Evolutionary conservation across 2,113 vertebrate genomes (phyloP).

Genomic region (Spermophilus dauricus): DNA sequence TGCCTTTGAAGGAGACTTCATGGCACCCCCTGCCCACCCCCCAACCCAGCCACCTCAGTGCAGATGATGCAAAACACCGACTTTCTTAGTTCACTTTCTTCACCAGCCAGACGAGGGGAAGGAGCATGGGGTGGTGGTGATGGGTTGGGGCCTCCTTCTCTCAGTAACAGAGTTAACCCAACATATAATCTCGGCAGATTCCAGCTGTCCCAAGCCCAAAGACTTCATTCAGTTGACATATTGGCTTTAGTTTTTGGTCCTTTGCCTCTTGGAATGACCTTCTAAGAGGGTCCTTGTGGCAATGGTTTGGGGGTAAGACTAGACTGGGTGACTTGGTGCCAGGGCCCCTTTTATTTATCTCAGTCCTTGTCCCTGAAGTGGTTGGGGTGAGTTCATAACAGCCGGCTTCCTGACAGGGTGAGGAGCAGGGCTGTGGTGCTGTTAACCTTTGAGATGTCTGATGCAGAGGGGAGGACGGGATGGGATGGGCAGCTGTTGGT

Average conservation of each 20-base stretch:
- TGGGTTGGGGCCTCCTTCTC: background rate
- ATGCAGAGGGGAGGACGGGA: background rate
- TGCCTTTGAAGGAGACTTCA: background rate
- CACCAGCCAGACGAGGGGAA: background rate
- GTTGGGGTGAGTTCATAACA: background rate
- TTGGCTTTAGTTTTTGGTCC: background rate
- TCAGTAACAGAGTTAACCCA: background rate
- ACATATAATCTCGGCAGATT: background rate
- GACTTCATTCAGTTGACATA: background rate
- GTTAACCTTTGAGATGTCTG: constrained; percentile 72
- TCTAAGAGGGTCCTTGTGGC: background rate
- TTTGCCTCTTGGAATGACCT: background rate
- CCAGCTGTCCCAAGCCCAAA: background rate
- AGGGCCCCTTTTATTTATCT: background rate
- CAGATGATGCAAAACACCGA: background rate
- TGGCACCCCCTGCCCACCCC: background rate
- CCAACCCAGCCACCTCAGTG: background rate
- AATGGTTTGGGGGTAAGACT: background rate
- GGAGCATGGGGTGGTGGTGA: background rate
- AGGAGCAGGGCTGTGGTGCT: background rate
- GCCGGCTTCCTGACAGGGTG: background rate
- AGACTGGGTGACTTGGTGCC: background rate
- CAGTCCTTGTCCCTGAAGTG: background rate
- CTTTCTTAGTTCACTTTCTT: background rate
- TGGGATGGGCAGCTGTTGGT: constrained; percentile 30